Evolutionary conservation across 2,888 invertebrate species (phyloP).

Genomic region (Drosophila gaucha): DNA sequence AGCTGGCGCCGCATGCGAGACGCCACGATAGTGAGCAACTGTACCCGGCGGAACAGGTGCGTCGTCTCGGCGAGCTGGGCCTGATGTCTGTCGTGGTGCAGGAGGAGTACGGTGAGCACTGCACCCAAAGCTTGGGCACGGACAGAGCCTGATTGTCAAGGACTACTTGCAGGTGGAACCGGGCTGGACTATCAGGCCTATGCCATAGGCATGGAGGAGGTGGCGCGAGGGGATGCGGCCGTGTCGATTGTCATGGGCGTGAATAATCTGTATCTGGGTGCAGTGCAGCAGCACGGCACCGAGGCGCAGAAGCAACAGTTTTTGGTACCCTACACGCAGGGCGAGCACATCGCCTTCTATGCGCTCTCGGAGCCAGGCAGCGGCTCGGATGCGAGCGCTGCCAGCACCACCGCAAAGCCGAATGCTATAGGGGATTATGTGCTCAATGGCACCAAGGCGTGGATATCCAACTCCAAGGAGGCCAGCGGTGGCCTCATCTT

Average conservation of each 20-base stretch:
- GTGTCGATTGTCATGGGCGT: constrained; percentile 97
- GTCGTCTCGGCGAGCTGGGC: constrained; percentile 96
- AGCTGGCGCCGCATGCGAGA: constrained; percentile 93
- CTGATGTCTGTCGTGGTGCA: constrained; percentile 92
- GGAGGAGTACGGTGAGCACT: constrained; percentile 87
- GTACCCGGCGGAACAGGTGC: constrained; percentile 92
- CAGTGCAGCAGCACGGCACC: constrained; percentile 91
- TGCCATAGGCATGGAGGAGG: constrained; percentile 96
- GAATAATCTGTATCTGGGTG: constrained; percentile 95
- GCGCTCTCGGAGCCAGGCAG: constrained; percentile 97
- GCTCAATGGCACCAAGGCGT: constrained; percentile 95
- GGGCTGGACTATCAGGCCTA: constrained; percentile 96
- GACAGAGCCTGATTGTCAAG: neutral
- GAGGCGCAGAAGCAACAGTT: constrained; percentile 92
- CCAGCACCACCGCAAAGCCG: constrained; percentile 91
- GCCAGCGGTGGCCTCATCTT: constrained; percentile 92
- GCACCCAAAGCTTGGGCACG: neutral
- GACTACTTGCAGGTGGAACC: constrained; percentile 87
- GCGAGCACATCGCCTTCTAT: constrained; percentile 92
- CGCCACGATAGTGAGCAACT: constrained; percentile 92
- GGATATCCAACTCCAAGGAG: constrained; percentile 96
- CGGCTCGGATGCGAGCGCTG: constrained; percentile 97
- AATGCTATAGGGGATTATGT: constrained; percentile 88
- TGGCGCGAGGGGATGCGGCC: constrained; percentile 95
- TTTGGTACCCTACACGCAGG: constrained; percentile 90